phyloP scores from a whole-genome alignment of 2,797 vertebrate species.

The Pteropus rufus region DNA sequence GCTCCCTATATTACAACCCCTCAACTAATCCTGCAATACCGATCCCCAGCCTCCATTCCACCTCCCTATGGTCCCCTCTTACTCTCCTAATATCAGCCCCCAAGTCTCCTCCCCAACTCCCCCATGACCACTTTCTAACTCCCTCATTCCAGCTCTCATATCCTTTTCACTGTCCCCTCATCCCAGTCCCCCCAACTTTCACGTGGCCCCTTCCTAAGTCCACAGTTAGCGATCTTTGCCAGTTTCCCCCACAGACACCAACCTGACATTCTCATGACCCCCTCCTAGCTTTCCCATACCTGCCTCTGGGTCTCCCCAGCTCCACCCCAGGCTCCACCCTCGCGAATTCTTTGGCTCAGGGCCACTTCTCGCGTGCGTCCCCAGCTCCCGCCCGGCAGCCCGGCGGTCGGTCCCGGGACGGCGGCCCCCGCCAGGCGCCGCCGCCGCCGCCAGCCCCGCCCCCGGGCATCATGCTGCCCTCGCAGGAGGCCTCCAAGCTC shows the following conservation, averaged over 20 bases:
- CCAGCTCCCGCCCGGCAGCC: slow-evolving; percentile 56
- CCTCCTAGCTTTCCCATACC: not conserved
- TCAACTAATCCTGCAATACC: not conserved
- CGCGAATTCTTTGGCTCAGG: slow-evolving; percentile 37
- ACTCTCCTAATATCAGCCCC: not conserved
- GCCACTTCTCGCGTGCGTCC: slow-evolving; percentile 59
- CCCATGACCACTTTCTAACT: not conserved
- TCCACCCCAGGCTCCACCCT: slow-evolving; percentile 25
- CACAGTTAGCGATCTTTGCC: not conserved
- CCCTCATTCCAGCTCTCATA: not conserved
- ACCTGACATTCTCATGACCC: not conserved
- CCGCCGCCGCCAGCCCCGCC: slow-evolving; percentile 57
- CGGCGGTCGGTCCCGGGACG: slow-evolving; percentile 52
- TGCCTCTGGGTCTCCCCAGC: not conserved
- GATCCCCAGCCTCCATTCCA: not conserved
- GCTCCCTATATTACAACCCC: not conserved
- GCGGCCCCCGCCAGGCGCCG: slow-evolving; percentile 33
- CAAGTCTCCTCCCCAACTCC: not conserved
- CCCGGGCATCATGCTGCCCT: slow-evolving; percentile 90
- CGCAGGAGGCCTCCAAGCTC: slow-evolving; percentile 96
- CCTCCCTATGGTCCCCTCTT: not conserved
- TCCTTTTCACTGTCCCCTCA: not conserved
- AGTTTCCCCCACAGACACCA: not conserved
- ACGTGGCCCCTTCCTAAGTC: not conserved
- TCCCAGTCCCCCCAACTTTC: slow-evolving; percentile 38